Conservation (phyloP, 1,140 invertebrate species). For the Drosophila sp. region DNA sequence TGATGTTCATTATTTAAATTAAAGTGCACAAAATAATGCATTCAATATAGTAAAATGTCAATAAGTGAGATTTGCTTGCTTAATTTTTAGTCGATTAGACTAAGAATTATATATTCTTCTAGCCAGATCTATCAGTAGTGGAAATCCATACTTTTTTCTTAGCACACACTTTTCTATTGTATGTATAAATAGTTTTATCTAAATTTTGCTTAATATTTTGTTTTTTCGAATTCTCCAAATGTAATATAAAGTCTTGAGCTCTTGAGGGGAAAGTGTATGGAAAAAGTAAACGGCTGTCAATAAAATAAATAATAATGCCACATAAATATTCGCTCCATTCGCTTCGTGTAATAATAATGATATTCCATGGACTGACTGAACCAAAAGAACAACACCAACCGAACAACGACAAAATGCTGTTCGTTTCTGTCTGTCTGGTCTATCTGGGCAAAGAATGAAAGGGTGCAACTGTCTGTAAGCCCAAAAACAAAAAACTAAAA, state of each 20-base stretch:
- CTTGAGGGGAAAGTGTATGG: constrained; percentile 42
- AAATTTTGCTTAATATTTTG: too few species aligned
- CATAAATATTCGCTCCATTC: constrained; percentile 71
- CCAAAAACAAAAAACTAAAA: constrained; percentile 38
- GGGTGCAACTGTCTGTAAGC: constrained; percentile 63
- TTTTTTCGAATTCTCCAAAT: too few species aligned
- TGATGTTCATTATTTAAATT: too few species aligned
- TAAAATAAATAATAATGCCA: constrained; percentile 80
- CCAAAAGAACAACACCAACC: background rate
- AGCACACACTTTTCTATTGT: too few species aligned
- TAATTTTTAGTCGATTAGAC: too few species aligned
- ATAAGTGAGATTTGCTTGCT: too few species aligned
- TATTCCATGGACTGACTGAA: constrained; percentile 56
- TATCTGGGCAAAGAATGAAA: constrained; percentile 54
- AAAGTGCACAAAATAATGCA: too few species aligned
- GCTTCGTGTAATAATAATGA: constrained; percentile 69
- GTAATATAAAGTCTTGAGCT: constrained; percentile 21
- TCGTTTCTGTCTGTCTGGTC: constrained; percentile 15
- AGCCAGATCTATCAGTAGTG: too few species aligned
- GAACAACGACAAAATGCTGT: constrained; percentile 20
- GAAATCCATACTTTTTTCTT: too few species aligned
- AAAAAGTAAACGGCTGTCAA: constrained; percentile 66
- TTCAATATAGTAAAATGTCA: too few species aligned
- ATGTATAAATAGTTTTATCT: too few species aligned
- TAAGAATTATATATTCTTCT: too few species aligned